phyloP scores from a whole-genome alignment of 2,113 vertebrate genomes.

The Cyphomyrus plagiostoma region DNA sequence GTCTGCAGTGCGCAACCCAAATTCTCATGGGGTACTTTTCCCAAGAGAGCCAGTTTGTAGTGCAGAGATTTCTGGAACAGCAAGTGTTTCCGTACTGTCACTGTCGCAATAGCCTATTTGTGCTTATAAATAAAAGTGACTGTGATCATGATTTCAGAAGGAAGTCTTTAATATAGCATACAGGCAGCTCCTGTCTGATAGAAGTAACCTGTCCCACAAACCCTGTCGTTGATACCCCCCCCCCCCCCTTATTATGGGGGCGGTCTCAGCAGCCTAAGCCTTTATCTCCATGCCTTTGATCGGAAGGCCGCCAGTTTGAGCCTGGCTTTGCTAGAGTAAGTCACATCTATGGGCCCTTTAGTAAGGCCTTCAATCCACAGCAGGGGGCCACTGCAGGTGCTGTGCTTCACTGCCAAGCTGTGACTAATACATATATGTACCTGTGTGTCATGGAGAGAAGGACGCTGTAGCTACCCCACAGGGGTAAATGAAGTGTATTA shows the following conservation, averaged over 20 bases:
- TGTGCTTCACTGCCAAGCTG: not conserved
- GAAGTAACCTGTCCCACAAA: not conserved
- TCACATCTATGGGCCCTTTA: not conserved
- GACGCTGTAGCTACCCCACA: not conserved
- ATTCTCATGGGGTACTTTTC: not conserved
- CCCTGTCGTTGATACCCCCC: not conserved
- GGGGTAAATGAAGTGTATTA: not conserved
- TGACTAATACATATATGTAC: not conserved
- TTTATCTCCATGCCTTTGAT: not conserved
- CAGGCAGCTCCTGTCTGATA: not conserved
- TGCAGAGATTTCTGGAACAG: not conserved
- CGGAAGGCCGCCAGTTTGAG: not conserved
- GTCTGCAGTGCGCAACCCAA: not conserved
- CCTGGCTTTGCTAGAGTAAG: not conserved
- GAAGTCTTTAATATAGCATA: not conserved
- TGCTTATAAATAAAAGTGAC: not conserved
- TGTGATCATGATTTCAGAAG: not conserved
- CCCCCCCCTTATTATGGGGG: not conserved
- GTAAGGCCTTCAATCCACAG: not conserved
- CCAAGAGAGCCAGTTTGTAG: not conserved
- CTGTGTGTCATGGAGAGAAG: not conserved
- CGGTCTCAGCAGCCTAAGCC: not conserved
- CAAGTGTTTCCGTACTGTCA: not conserved
- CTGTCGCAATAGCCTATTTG: not conserved
- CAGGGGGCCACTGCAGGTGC: not conserved